A percentile compares a stretch with the other conserved stretches of the same genome.
Evolutionary conservation across 2,888 invertebrate genomes (phyloP).

Genomic region (Lasioglossum figueresi): DNA sequence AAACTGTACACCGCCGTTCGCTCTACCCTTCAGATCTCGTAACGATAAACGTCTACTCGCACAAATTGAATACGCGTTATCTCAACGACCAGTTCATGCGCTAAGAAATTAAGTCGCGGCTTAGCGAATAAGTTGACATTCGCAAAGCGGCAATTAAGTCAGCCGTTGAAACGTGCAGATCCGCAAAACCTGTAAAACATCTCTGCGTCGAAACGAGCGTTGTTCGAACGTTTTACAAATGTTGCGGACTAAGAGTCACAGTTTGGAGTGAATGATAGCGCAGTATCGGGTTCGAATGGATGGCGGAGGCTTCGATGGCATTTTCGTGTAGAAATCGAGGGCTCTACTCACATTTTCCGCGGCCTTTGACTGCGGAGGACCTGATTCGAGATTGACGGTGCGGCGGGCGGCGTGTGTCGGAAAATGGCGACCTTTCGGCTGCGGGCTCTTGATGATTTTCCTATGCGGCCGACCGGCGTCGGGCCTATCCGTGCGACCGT

Average conservation of each 20-base stretch:
- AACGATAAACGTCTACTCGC: too few species aligned
- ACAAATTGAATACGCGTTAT: too few species aligned
- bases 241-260: neutral
- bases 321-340: neutral
- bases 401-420: neutral
- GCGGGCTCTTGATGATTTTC: neutral
- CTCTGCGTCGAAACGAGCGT: neutral
- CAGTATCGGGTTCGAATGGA: neutral
- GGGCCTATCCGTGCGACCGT: neutral
- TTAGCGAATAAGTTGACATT: too few species aligned
- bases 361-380: neutral
- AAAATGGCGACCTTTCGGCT: neutral
- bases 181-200: neutral
- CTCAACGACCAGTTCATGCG: too few species aligned
- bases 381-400: neutral
- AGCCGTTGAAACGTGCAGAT: too few species aligned
- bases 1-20: too few species aligned
- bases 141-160: too few species aligned
- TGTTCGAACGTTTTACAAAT: neutral
- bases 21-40: too few species aligned
- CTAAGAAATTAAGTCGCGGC: too few species aligned
- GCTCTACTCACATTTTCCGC: neutral
- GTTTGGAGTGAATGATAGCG: neutral
- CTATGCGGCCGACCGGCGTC: neutral
- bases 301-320: neutral